phyloP scores from a whole-genome alignment of 2,113 vertebrate species.

The Channa argus region DNA sequence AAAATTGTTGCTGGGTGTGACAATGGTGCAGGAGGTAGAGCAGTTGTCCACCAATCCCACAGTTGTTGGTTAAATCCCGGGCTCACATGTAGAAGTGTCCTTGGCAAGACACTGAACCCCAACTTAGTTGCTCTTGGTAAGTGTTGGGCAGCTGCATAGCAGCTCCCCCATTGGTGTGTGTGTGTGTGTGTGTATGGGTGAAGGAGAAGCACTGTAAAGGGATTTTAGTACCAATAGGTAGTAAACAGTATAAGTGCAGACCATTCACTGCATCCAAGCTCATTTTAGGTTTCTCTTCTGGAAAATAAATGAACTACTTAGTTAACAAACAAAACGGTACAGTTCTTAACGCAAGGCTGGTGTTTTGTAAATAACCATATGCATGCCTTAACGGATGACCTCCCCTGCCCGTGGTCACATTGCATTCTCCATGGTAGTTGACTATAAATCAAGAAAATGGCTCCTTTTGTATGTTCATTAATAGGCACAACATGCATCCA shows the following conservation, averaged over 20 bases:
- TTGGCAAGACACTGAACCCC: too few relatives aligned
- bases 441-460: constrained; percentile 95
- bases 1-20: constrained; percentile 3
- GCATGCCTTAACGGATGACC: constrained; percentile 81
- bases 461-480: constrained; percentile 95
- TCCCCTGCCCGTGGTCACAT: constrained; percentile 85
- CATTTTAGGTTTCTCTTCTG: constrained; percentile 19
- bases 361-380: constrained; percentile 47
- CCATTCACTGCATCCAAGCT: constrained; percentile 13
- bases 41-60: too few relatives aligned
- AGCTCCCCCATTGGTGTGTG: too few relatives aligned
- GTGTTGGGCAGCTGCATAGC: too few relatives aligned
- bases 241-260: too few relatives aligned
- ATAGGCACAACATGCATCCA: constrained; percentile 96
- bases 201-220: too few relatives aligned
- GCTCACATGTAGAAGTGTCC: too few relatives aligned
- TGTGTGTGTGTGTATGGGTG: too few relatives aligned
- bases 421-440: constrained; percentile 88
- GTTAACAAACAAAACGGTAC: not conserved
- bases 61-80: too few relatives aligned
- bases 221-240: too few relatives aligned
- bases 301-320: constrained; percentile 10
- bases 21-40: too few relatives aligned
- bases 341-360: not conserved
- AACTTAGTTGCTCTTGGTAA: too few relatives aligned